phyloP scores from a whole-genome alignment of 2,113 vertebrate species.

The Oceanites oceanicus region DNA sequence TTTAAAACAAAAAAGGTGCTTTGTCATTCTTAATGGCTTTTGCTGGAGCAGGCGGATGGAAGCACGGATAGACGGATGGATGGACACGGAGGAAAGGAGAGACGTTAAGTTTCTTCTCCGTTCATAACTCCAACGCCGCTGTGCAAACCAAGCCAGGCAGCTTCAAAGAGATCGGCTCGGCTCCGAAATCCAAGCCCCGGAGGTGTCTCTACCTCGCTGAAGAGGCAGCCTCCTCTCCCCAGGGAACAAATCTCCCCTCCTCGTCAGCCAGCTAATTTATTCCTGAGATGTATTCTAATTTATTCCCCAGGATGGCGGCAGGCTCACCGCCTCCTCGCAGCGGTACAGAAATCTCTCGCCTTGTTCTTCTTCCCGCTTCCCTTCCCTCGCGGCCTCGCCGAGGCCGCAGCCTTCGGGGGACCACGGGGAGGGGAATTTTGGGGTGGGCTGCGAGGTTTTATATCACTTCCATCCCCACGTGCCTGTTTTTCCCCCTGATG shows the following conservation, averaged over 20 bases:
- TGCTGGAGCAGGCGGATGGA: background rate
- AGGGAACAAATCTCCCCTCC: background rate
- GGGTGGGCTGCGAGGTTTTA: background rate
- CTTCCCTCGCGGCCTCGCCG: background rate
- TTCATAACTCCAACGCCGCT: background rate
- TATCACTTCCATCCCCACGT: rapidly evolving
- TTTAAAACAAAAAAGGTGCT: conserved; percentile 26
- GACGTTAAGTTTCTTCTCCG: background rate
- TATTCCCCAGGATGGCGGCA: background rate
- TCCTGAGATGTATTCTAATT: background rate
- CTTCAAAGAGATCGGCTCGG: background rate
- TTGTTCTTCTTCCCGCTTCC: background rate
- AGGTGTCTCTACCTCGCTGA: background rate
- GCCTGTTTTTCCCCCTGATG: no score
- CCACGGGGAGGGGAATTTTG: background rate
- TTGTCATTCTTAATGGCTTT: conserved; percentile 34
- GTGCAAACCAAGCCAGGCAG: background rate
- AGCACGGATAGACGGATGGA: background rate
- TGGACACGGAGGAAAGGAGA: background rate
- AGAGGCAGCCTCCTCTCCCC: background rate
- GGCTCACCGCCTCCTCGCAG: background rate
- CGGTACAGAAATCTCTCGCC: background rate
- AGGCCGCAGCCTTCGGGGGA: background rate
- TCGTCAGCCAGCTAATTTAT: background rate
- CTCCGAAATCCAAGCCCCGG: background rate